phyloP scores from a whole-genome alignment of 2,797 vertebrate species.

The Hydrophis major region DNA sequence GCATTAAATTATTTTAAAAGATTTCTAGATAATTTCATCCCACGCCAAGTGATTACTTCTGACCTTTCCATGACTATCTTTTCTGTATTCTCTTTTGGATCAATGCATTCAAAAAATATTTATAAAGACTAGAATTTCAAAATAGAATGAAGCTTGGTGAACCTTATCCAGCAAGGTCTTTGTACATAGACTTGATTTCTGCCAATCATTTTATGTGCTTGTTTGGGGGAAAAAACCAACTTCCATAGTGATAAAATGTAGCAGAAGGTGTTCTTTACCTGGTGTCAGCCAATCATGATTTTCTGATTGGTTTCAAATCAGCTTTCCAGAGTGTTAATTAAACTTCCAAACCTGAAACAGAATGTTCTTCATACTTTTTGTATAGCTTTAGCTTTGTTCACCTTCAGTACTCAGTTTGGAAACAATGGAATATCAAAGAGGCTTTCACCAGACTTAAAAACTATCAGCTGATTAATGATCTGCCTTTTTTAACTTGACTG shows the following conservation, averaged over 20 bases:
- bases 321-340: neutral
- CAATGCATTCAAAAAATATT: slow-evolving; percentile 11
- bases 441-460: neutral
- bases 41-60: neutral
- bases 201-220: neutral
- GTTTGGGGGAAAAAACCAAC: neutral
- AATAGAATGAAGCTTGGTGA: slow-evolving; percentile 15
- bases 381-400: neutral
- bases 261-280: neutral
- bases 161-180: neutral
- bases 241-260: neutral
- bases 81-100: slow-evolving; percentile 24
- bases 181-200: neutral
- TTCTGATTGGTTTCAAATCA: neutral
- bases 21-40: slow-evolving; percentile 37
- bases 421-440: neutral
- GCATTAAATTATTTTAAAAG: slow-evolving; percentile 34
- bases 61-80: neutral
- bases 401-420: neutral
- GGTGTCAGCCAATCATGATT: neutral
- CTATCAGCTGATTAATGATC: neutral
- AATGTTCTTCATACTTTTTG: neutral
- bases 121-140: slow-evolving; percentile 15
- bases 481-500: neutral
- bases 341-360: neutral